Evolutionary conservation across 1,140 invertebrate species (phyloP), one percentile per base, ranked within the genome.

Genomic region (Hyles euphorbiae): DNA sequence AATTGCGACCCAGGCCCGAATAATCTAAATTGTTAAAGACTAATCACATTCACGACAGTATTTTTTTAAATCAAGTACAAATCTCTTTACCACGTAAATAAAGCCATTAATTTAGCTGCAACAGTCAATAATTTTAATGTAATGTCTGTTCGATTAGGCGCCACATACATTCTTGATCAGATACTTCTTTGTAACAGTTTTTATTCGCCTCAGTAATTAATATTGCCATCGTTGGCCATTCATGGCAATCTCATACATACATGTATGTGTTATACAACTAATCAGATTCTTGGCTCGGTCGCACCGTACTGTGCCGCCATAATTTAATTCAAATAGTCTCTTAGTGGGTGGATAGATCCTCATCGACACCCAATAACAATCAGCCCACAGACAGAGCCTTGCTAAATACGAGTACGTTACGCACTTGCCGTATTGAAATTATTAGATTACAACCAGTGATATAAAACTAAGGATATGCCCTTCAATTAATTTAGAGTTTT

Each of bases 281-380:
- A 54, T 54, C 11, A 54, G 53, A 54, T 54, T 54, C 53, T 36
- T 10, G 11, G n/a, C 32, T 52, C 3, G n/a, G 22, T 46, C 22
- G 33, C 22, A 33, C 5, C 47, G 32, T 59, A 49, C 34, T 53
- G 33, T 46, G 33, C 32, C 36, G 58, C 64, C 61, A 68, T 74
- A 74, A 65, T 46, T 53, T 46, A 52, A 70, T 74, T 64, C 60
- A 64, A 68, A 70, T 71, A 56, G 45, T 36, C 50, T 52, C 46
- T 48, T 53, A 22, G 68, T 70, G 63, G 71, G 71, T 56, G 68
- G 66, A 56, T 54, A 9, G 6, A 57, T 53, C 58, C 47, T 65
- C 69, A 69, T 69, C 60, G 63, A 61, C 72, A 72, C 61, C 61
- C 66, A 74, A 71, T 74, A 65, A 57, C 63, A 47, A 46, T 61